These are phyloP conservation scores for Astreopora myriophthalma DNA, from an alignment of 64 coral and sea anemone species.

Conservation along the genomic window DNA sequence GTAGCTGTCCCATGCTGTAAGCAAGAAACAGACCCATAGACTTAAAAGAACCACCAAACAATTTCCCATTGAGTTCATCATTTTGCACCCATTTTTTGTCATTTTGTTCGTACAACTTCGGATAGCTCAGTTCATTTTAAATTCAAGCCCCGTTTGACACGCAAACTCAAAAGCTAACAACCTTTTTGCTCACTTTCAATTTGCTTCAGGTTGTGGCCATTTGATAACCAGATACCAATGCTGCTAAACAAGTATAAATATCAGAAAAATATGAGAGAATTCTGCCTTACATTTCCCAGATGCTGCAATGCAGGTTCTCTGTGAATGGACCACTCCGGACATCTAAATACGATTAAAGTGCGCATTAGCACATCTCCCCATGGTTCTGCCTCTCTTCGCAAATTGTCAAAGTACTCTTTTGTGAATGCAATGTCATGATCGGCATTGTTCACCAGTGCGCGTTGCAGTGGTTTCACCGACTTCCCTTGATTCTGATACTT, in stretches of 20 bases:
- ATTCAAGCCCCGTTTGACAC: no score
- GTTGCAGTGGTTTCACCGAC: neutral
- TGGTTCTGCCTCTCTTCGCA: neutral
- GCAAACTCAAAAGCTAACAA: no score
- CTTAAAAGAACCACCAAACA: no score
- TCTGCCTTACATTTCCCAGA: neutral
- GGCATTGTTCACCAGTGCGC: neutral
- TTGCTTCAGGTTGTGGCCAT: no score
- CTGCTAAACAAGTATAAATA: neutral
- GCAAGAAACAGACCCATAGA: no score
- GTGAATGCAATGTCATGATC: conserved; percentile 38
- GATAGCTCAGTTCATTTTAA: no score
- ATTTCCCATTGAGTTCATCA: no score
- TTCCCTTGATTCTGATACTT: conserved; percentile 6
- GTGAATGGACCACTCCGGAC: neutral
- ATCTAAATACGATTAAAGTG: neutral
- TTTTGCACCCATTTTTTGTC: no score
- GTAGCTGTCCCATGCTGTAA: no score
- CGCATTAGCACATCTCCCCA: conserved; percentile 9
- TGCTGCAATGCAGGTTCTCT: neutral
- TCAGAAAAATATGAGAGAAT: neutral
- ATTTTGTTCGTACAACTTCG: no score
- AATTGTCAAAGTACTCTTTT: conserved; percentile 38
- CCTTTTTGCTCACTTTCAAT: no score
- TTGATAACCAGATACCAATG: no score